Percentiles rank a stretch among this genome's conserved stretches.
phyloP scores from a whole-genome alignment of 2,797 vertebrate species.

The Gobionotothen gibberifrons region DNA sequence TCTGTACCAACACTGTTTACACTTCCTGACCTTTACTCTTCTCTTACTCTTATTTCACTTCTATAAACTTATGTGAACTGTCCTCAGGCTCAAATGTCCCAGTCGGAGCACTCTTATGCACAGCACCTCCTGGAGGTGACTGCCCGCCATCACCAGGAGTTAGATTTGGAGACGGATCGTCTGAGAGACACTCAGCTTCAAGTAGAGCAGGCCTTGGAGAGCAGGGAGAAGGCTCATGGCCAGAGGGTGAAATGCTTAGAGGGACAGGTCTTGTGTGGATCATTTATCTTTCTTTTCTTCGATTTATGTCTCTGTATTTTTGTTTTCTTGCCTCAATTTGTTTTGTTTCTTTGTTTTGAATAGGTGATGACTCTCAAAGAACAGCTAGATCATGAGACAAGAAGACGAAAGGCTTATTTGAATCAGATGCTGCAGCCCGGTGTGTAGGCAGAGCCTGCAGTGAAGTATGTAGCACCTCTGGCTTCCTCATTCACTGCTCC shows the following conservation, averaged over 20 bases:
- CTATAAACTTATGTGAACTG: conserved; percentile 38
- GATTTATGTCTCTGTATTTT: conserved; percentile 12
- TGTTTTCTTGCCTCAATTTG: background rate
- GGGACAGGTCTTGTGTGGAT: conserved; percentile 78
- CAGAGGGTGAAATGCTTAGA: conserved; percentile 82
- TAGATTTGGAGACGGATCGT: conserved; percentile 76
- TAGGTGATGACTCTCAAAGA: conserved; percentile 84
- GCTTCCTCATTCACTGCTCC: conserved; percentile 50
- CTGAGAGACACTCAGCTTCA: conserved; percentile 78
- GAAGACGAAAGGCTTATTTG: conserved; percentile 70
- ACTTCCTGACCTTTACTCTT: background rate
- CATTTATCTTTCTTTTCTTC: background rate
- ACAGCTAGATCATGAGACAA: conserved; percentile 82
- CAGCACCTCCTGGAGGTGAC: conserved; percentile 84
- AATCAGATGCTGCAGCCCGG: conserved; percentile 73
- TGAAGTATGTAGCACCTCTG: conserved; percentile 59
- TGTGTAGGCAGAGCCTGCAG: conserved; percentile 59
- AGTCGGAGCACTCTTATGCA: conserved; percentile 78
- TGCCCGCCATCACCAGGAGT: conserved; percentile 79
- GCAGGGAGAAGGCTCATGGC: conserved; percentile 77
- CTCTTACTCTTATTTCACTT: conserved; percentile 5
- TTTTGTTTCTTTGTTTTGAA: conserved; percentile 2
- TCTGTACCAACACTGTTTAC: background rate
- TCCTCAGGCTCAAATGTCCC: conserved; percentile 77
- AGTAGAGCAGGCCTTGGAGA: conserved; percentile 75